Evolutionary conservation across 2,888 invertebrate genomes (phyloP), one percentile per base, ranked within the genome.

Genomic region (Aromia moschata): DNA sequence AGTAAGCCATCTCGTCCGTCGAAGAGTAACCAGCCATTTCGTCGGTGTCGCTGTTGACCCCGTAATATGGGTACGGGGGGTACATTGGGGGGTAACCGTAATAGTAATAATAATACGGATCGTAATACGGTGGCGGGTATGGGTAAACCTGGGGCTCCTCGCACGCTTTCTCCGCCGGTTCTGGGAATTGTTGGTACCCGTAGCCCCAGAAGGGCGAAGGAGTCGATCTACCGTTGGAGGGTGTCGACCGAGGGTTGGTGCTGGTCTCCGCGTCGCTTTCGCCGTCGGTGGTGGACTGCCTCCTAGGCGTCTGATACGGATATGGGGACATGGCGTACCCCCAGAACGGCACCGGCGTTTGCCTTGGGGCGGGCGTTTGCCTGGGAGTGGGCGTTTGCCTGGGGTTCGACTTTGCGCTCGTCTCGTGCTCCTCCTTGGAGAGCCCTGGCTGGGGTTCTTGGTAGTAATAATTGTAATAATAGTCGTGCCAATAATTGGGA

Each of bases 21-120:
- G 81, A 81, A 4, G 80, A 81, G 63, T 82, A 82, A n/a, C 80
- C 81, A 38, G 73, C 73, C 38, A 67, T 64, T 43, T 77, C 79
- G 57, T 80, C 78, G 14, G 62, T 67, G 38, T 79, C 76, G 40
- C 66, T 70, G 12, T 64, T 62, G 15, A 58, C 25, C 2, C 58
- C 64, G 52, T 74, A 75, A 55, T 70, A 75, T 0, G 70, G 71
- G 45, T 76, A 73, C 1, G 74, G 74, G 2, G 77, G 72, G 56
- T 76, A 76, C 67, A 72, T 71, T 30, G 77, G 76, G 38, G 80
- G 77, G 59, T 79, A 76, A 46, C 75, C 74, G 55, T 76, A 77
- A 41, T 73, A 76, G 58, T 76, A 76, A 33, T 65, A 63, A 40
- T 69, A 73, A 55, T 76, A 77, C 37, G 79, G 79, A 1, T 80